Conservation (phyloP, 2,113 vertebrate species). For the Chaetops frenatus region DNA sequence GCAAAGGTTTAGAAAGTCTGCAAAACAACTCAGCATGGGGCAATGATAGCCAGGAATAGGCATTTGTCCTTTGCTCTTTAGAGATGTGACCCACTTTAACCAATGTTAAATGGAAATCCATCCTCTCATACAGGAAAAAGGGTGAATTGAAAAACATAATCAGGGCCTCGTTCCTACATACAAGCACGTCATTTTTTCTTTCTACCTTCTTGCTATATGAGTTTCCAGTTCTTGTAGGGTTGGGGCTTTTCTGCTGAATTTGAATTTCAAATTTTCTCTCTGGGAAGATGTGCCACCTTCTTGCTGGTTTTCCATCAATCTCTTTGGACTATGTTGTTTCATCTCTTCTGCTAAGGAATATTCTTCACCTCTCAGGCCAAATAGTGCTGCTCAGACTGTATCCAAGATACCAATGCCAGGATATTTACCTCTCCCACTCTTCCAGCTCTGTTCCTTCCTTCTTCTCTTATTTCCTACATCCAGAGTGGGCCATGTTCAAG, state of each 20-base stretch:
- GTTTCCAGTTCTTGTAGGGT: background rate
- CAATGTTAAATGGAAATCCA: background rate
- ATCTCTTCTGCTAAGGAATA: background rate
- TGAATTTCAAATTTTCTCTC: background rate
- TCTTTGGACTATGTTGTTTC: background rate
- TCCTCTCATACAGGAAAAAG: background rate
- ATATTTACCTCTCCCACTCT: background rate
- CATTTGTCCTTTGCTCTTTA: background rate
- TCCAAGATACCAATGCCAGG: background rate
- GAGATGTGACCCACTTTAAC: background rate
- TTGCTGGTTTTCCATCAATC: background rate
- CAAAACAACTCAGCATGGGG: background rate
- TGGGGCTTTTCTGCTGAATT: background rate
- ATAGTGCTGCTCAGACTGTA: background rate
- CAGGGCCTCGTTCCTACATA: background rate
- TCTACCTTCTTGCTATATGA: background rate
- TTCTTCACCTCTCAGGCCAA: background rate
- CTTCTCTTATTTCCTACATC: background rate
- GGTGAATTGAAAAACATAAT: background rate
- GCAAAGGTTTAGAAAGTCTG: background rate
- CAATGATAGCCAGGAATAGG: background rate
- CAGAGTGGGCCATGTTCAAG: background rate
- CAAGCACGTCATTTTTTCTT: fast-evolving
- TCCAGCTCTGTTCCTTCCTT: background rate
- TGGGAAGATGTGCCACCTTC: background rate